Conservation (phyloP, 2,797 vertebrate species). For the Myotis pilosus region DNA sequence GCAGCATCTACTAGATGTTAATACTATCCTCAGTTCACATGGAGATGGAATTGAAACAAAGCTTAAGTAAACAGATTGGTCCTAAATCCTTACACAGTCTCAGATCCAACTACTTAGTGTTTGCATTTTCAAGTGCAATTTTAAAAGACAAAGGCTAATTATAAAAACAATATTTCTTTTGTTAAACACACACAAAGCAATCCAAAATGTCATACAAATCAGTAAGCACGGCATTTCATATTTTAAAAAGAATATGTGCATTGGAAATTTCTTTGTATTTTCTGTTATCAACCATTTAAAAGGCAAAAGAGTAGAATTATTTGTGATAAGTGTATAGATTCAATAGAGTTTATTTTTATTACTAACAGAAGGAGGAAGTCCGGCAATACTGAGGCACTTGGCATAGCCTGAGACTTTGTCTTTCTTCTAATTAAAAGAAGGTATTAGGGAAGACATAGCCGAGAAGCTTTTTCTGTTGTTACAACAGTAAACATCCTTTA, state of each 20-base stretch:
- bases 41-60: conserved; percentile 42
- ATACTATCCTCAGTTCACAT: conserved; percentile 15
- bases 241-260: not conserved
- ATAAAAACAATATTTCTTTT: conserved; percentile 2
- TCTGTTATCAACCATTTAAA: conserved; percentile 19
- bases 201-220: not conserved
- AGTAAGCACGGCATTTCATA: not conserved
- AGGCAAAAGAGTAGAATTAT: not conserved
- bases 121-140: conserved; percentile 40
- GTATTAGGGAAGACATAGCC: conserved; percentile 15
- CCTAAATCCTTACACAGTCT: conserved; percentile 7
- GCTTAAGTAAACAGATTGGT: conserved; percentile 55
- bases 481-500: conserved; percentile 41
- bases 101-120: not conserved
- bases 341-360: not conserved
- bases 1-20: conserved; percentile 37
- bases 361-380: not conserved
- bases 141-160: conserved; percentile 38
- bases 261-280: conserved; percentile 41
- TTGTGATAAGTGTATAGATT: not conserved
- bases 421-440: conserved; percentile 47
- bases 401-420: conserved; percentile 8
- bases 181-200: not conserved
- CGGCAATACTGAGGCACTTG: not conserved
- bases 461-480: conserved; percentile 9